Base-by-base conservation (phyloP, 2,888 invertebrate species). In the Protodeltote pygarga region DNA sequence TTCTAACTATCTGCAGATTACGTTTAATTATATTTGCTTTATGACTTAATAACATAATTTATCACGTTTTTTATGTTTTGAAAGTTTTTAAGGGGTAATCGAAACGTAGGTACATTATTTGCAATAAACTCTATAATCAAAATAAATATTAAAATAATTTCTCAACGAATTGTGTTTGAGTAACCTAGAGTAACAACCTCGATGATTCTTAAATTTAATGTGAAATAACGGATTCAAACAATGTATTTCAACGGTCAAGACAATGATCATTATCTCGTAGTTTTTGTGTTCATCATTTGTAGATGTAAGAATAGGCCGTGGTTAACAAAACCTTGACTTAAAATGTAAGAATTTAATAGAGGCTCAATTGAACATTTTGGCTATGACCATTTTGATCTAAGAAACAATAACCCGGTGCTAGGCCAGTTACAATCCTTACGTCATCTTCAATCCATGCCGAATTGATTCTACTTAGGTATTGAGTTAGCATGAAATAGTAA, bases 401-500 rank as follows among this genome's bases (percentile, higher is more conserved):
- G 39, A 57, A 64, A 76, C 75, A 79, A 79, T 75, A 76, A 73
- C 71, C 73, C 55, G 54, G 47, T 61, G 55, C 42, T 67, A 45
- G 54, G 62, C 57, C 42, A 50, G 55, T 65, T 71, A 51, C 44
- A 47, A 49, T 50, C 29, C 62, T 86, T 85, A 82, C 85, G 81
- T 86, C 85, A 87, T 77, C 68, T 57, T 41, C 35, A 76, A 72
- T 55, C 77, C 81, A 77, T 81, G 65, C 52, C 70, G 60, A 83
- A 87, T 85, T 73, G 78, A 85, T 86, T 85, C 74, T 61, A 68
- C 64, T 59, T 65, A 53, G n/a, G n/a, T n/a, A 67, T 61, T 61
- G 50, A 70, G 53, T 66, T 65, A 57, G 61, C 70, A 66, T 71
- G 65, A 72, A 69, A 67, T 68, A 57, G 35, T 44, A 57, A 28